These are phyloP conservation scores for Thecocarcelia acutangulata DNA, from an alignment of 2,888 invertebrate species.

Conservation along the genomic window DNA sequence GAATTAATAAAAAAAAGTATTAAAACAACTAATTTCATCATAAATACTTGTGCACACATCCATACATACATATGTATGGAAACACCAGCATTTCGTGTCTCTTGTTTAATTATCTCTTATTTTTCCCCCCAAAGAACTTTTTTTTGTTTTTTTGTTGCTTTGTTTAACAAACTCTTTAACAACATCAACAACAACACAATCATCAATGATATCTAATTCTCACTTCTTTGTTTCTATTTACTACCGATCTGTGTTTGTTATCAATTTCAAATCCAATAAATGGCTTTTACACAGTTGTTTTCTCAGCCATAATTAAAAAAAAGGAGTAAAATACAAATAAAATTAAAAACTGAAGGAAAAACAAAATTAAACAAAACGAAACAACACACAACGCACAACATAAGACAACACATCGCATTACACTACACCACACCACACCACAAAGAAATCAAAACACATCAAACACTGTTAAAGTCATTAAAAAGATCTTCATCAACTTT, in stretches of 20 bases:
- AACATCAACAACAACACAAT: background rate
- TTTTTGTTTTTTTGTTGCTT: conserved; percentile 18
- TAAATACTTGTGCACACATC: conserved; percentile 39
- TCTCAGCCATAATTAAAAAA: conserved; percentile 41
- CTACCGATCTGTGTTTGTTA: conserved; percentile 48
- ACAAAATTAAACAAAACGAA: conserved; percentile 24
- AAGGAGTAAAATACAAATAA: conserved; percentile 16
- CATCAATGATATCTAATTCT: background rate
- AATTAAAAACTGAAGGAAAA: conserved; percentile 18
- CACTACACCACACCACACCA: no score
- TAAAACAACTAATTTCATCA: conserved; percentile 43
- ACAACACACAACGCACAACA: background rate
- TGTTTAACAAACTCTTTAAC: conserved; percentile 28
- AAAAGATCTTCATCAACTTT: conserved; percentile 26
- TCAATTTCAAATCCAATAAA: conserved; percentile 63
- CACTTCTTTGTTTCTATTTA: conserved; percentile 5
- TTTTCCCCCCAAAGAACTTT: background rate
- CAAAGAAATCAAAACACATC: conserved; percentile 23
- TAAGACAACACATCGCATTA: no score
- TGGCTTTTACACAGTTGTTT: conserved; percentile 44
- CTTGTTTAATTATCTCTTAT: background rate
- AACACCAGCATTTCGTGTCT: conserved; percentile 12
- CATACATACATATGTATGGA: conserved; percentile 35
- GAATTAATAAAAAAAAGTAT: background rate
- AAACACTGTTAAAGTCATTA: conserved; percentile 53